These are phyloP conservation scores for Brachirus orientalis DNA, from an alignment of 2,113 vertebrate species.

Conservation along the genomic window DNA sequence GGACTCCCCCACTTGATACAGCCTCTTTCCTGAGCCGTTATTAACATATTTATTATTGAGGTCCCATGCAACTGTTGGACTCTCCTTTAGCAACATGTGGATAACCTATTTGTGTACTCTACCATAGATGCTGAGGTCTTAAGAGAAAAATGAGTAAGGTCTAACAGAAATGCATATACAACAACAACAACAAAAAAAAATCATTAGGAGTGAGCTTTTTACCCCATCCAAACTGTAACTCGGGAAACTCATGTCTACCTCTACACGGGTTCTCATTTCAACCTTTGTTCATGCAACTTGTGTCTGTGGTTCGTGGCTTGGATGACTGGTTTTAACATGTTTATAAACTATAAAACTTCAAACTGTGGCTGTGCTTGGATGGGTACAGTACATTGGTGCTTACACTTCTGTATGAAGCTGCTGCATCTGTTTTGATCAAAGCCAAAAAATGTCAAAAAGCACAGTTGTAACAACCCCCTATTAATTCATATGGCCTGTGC, in stretches of 20 bases:
- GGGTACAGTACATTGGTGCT: neutral
- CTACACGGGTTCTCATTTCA: conserved; percentile 27
- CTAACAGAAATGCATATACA: conserved; percentile 1
- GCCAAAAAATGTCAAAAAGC: conserved; percentile 29
- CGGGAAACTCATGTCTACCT: conserved; percentile 6
- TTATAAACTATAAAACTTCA: conserved; percentile 51
- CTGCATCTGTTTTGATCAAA: conserved; percentile 49
- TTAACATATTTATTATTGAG: conserved; percentile 39
- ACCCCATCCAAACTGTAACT: neutral
- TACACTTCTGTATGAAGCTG: conserved; percentile 9
- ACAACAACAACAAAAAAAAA: neutral
- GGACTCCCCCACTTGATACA: no score
- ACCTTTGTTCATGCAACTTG: conserved; percentile 21
- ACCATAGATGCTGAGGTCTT: neutral
- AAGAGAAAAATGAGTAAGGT: neutral
- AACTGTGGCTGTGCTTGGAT: conserved; percentile 32
- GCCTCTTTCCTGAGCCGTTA: conserved; percentile 6
- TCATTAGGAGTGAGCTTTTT: neutral
- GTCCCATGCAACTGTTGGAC: conserved; percentile 24
- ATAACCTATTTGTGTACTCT: conserved; percentile 10
- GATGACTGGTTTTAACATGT: conserved; percentile 45
- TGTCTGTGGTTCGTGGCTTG: conserved; percentile 57
- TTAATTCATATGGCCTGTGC: conserved; percentile 45
- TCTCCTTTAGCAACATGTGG: conserved; percentile 23
- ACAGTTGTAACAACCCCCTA: conserved; percentile 33